Base-by-base conservation (phyloP, 1,140 invertebrate genomes). In the Anthonomus grandis region DNA sequence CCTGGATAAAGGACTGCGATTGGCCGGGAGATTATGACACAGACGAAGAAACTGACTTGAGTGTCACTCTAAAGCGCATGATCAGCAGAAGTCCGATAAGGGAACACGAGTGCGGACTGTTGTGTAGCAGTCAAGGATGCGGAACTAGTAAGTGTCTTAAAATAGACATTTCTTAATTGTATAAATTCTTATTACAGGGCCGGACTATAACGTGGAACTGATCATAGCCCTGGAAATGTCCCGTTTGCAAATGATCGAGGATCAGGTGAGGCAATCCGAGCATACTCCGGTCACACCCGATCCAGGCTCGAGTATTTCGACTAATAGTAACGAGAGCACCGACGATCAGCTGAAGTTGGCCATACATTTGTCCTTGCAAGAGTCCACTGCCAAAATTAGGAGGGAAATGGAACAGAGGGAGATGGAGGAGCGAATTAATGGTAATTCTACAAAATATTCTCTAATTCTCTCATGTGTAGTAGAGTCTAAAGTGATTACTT, bases 171-270 rank as follows among this genome's bases (percentile, higher is more conserved):
- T 13, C 31, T 2, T 12, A 3, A 13, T 10, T 12, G 3, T 34
- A 2, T 3, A 12, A 34, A 3, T 34, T 12, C 31, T 13, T 3
- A 34, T 41, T 57, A 45, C 42, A 74, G 66, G 60, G 64, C 71
- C 76, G 10, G 80, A 82, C 59, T 80, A 80, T 53, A 80, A 79
- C 56, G 82, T 86, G 76, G 85, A 87, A 64, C 64, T 86, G 3
- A 76, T 86, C 39, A 82, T 86, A 65, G 84, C 85, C 9, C 66
- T 87, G 48, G 85, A 87, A 74, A 85, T 87, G 83, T 86, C 84
- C 1, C 70, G 84, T 15, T 73, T 86, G n/a, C 84, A 86, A 74
- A 83, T 83, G 77, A 78, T 82, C 25, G 80, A 82, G 71, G 80
- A 81, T 63, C 70, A 76, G 59, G 72, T 78, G 61, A 76, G 76